phyloP scores from a whole-genome alignment of 30 jellyfish, hydroid and myxozoan genomes.

The Hydractinia symbiolongicarpus region DNA sequence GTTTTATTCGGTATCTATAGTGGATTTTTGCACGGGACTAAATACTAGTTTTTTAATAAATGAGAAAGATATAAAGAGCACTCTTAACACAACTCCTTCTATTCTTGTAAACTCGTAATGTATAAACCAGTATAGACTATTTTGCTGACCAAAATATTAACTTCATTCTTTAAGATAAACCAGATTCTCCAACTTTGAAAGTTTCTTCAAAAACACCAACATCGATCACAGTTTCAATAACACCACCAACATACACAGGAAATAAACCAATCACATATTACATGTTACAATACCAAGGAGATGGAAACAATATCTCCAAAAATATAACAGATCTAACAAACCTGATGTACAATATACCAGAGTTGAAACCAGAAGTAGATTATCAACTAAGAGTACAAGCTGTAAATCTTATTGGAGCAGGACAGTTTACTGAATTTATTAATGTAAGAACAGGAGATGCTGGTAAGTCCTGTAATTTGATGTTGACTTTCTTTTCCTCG shows the following conservation, averaged over 20 bases:
- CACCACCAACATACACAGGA: not conserved
- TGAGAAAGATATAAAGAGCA: no score
- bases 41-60: no score
- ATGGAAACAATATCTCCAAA: not conserved
- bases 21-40: no score
- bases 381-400: not conserved
- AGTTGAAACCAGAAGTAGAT: not conserved
- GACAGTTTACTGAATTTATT: not conserved
- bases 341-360: not conserved
- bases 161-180: no score
- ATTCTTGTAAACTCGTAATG: no score
- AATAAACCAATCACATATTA: conserved; percentile 6
- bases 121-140: no score
- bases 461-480: not conserved
- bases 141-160: no score
- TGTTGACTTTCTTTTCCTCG: not conserved
- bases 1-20: no score
- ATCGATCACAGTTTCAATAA: no score
- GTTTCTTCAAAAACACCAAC: no score
- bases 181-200: no score
- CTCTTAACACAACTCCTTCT: no score
- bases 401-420: not conserved
- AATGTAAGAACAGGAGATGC: conserved; percentile 3
- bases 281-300: not conserved
- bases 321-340: not conserved